A percentile compares a stretch with the other conserved stretches of the same genome.
Evolutionary conservation across 1,140 invertebrate species (phyloP).

Genomic region (Drosophila seguyi): DNA sequence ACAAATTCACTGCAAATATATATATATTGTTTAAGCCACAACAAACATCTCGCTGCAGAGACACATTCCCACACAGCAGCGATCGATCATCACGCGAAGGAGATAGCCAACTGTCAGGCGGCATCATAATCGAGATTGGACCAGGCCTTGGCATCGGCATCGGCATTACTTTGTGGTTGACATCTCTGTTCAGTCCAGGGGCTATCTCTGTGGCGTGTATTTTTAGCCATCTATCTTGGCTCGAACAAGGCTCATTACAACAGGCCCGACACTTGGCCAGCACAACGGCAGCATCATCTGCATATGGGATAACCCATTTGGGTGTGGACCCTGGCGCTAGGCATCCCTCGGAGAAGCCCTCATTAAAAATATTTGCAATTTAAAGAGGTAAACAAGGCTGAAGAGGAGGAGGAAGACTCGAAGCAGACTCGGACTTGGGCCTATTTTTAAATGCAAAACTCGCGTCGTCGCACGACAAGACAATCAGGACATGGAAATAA

Average conservation of each 20-base stretch:
- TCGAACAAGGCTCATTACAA: conserved; percentile 73
- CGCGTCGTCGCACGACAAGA: conserved; percentile 74
- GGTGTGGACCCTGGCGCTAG: conserved; percentile 57
- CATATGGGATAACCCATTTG: conserved; percentile 42
- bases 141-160: conserved; percentile 15
- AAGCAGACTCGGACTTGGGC: conserved; percentile 12
- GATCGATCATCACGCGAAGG: conserved; percentile 8
- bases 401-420: background rate
- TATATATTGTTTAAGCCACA: background rate
- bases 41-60: background rate
- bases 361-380: conserved; percentile 80
- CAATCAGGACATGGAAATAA: conserved; percentile 81
- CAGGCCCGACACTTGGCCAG: conserved; percentile 66
- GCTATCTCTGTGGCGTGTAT: conserved; percentile 43
- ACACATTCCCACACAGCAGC: conserved; percentile 10
- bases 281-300: conserved; percentile 16
- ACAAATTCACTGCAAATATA: background rate
- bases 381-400: conserved; percentile 51
- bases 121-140: conserved; percentile 33
- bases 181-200: conserved; percentile 40
- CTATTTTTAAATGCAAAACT: conserved; percentile 81
- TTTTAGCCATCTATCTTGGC: conserved; percentile 60
- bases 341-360: conserved; percentile 30
- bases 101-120: conserved; percentile 37
- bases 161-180: conserved; percentile 40